These are phyloP conservation scores for Dynastes tityus DNA, from an alignment of 2,888 invertebrate species.

Conservation along the genomic window DNA sequence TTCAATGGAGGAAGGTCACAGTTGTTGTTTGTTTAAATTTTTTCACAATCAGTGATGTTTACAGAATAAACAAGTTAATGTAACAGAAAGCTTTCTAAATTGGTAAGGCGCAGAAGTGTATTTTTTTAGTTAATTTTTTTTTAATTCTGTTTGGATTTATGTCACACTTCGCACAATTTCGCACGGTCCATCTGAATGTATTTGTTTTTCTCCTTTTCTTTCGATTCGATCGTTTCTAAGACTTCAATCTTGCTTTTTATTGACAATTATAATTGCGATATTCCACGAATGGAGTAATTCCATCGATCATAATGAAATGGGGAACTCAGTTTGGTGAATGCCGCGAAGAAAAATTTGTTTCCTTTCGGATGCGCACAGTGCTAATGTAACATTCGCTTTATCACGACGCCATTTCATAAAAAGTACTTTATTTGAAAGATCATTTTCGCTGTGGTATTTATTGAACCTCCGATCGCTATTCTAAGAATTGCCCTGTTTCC, in stretches of 20 bases:
- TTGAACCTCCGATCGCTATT: constrained; percentile 20
- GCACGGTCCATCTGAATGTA: background rate
- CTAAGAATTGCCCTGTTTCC: constrained; percentile 15
- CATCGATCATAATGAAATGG: constrained; percentile 24
- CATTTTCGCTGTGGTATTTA: constrained; percentile 27
- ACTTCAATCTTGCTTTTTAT: constrained; percentile 23
- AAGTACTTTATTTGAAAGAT: constrained; percentile 34
- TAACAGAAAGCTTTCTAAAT: background rate
- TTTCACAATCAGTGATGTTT: too few relatives aligned
- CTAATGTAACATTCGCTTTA: constrained; percentile 36
- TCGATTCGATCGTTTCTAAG: constrained; percentile 2
- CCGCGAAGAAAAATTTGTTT: constrained; percentile 32
- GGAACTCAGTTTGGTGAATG: constrained; percentile 26
- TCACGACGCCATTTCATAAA: constrained; percentile 26
- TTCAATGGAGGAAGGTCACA: too few relatives aligned
- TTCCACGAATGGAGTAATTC: background rate
- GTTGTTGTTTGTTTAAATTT: too few relatives aligned
- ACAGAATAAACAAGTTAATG: too few relatives aligned
- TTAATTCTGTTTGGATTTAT: background rate
- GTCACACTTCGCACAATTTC: background rate
- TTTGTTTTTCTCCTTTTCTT: constrained; percentile 1
- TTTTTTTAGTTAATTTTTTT: background rate
- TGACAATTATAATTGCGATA: constrained; percentile 20
- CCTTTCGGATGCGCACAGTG: constrained; percentile 22
- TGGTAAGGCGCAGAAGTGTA: background rate